Evolutionary conservation across 2,888 invertebrate genomes (phyloP), one percentile per base, ranked within the genome.

Genomic region (Ormyrus thymus): DNA sequence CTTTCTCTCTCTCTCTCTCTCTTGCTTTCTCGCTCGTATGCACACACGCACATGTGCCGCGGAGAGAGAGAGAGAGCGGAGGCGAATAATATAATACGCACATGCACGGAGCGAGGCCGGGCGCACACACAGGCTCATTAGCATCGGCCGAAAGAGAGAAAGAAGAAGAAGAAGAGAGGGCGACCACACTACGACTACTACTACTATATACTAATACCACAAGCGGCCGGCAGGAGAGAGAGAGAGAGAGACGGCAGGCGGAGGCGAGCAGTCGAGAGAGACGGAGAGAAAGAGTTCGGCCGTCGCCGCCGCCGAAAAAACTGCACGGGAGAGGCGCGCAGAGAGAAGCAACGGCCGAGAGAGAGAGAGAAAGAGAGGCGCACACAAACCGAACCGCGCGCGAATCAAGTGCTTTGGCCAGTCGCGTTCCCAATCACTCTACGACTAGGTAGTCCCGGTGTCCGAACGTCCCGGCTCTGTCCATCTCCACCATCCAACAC

Each of bases 381-480:
- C 69, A 61, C 79, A 78, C 70, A 79, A 79, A 76, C 76, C 76
- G 80, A 76, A 80, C 62, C 66, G 73, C 77, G 80, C 80, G 80
- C 80, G 80, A 80, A 80, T 80, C 89, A 89, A 89, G 89, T 89
- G 89, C 89, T 89, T 89, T 89, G 90, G 89, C 89, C 90, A 90
- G 90, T 90, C 89, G 89, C 89, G 89, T 89, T 90, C 89, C 90
- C 90, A 90, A 90, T 90, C 90, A 90, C 89, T 89, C 89, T 89
- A 89, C 89, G 90, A 89, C 89, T 89, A 90, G 89, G 89, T 90
- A 89, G 89, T 90, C 89, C 89, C 89, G 89, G 89, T 89, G 89
- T 88, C 86, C 86, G 83, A 84, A 86, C 78, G 81, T 82, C 83
- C 78, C 78, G 69, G 69, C 73, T 74, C 78, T 70, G 70, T 78